Base-by-base conservation (phyloP, 2,888 invertebrate genomes). In the Nephrotoma guestfalica region DNA sequence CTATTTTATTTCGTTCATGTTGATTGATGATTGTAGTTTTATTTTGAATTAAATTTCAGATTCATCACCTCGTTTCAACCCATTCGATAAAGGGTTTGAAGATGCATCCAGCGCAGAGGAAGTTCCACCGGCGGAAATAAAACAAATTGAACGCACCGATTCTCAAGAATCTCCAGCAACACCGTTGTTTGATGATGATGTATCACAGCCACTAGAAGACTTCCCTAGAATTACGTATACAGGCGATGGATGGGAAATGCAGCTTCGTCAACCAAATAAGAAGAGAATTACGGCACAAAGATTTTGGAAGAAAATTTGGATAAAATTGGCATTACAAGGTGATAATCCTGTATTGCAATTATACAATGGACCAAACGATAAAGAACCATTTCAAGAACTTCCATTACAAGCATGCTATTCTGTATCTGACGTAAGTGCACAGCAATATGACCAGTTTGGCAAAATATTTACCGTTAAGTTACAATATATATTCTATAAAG, bases 381-480 rank as follows among this genome's bases (percentile, higher is more conserved):
- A 96, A 91, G 97, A 98, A 91, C 96, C 98, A 0, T 97, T 98
- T 92, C 98, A 99, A 92, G 99, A 99, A 92, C 93, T 99, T 88
- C 98, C 98, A 0, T 92, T 98, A 88, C 97, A 98, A 91, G 96
- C 98, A 0, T 98, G 97, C 91, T 99, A 99, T 92, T 98, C 98
- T 1, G 96, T 98, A 85, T 98, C 98, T 4, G 98, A 98, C 88
- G 96, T 98, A 86, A 96, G 96, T 86, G 97, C 98, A 47, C 99
- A 99, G 92, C 99, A 99, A 91, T 99, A 97, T 91, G 99, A 99
- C 92, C 97, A 98, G 91, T 99, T 96, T 91, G 99, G 99, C 43
- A 99, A 99, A 93, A 99, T 99, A 89, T 99, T 99, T 93, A 99
- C 99, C 0, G 95, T 99, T 87, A 99, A 98, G 91, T 88, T 92